Evolutionary conservation across 2,888 invertebrate species (phyloP), one percentile per base, ranked within the genome.

Genomic region (Hesperia comma): DNA sequence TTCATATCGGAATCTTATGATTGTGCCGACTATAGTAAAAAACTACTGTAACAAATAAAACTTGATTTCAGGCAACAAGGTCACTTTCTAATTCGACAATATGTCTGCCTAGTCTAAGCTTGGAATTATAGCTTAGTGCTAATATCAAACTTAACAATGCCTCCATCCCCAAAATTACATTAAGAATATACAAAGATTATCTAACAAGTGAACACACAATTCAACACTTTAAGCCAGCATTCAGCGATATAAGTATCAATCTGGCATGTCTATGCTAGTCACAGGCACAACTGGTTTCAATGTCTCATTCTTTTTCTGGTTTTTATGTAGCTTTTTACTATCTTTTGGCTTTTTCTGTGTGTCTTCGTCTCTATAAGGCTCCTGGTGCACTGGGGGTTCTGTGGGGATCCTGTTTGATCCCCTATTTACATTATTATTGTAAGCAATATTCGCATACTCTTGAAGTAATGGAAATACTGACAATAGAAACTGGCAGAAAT

Each of bases 391-490:
- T 55, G 81, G 89, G 67, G 82, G 91, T 73, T 85, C 93, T 3
- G 82, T 79, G 71, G 93, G 81, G 51, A 83, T 70, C 54, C 80
- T 78, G 74, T 80, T 83, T 0, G 87, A 76, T 33, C 83, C 87
- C 21, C 87, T 76, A 33, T 75, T 86, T 49, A 82, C 80, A 75
- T 95, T 96, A 74, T 94, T 95, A 85, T 95, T 96, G 87, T 99
- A 99, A 6, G 99, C 98, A 75, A 99, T 99, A 88, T 99, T 99
- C 19, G 99, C 99, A 86, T 99, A 99, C 83, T 99, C 99, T 93
- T 99, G 99, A 54, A 99, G 94, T 71, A 98, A 94, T 0, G 99
- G 99, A 90, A 98, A 99, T 14, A 97, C 95, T 63, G 98, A 97
- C 40, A 99, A 93, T n/a, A 99, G 94, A 87, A 99, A 99, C 78